Base-by-base conservation (phyloP, 2,797 vertebrate species). In the Loriculus beryllinus region DNA sequence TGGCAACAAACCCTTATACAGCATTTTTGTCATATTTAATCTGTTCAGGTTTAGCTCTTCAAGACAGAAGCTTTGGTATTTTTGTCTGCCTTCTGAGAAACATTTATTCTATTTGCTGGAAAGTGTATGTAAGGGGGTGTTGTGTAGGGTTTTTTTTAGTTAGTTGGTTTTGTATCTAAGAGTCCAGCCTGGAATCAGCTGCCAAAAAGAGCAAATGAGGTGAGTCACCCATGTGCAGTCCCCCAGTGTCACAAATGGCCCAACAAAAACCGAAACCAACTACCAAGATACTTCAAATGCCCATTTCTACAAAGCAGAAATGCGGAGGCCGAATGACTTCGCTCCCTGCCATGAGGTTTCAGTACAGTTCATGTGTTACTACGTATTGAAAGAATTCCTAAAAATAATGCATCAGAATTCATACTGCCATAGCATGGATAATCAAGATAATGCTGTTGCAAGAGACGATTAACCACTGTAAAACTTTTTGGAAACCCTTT, bases 371-470 rank as follows among this genome's bases (percentile, higher is more conserved):
- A 49, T 82, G 56, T 70, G 56, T 88, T 90, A 93, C 87, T 28
- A 6, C 68, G 37, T 83, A 94, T 94, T 94, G 80, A 94, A 92
- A 95, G 77, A 84, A 96, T 86, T 96, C 94, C 94, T 92, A 82
- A 93, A 95, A 95, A 91, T 84, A 94, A 70, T 42, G 77, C 60
- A 78, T 91, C 82, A 84, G 80, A 90, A 90, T 79, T 90, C 87
- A 79, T 86, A 86, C 60, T 93, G 70, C 71, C 75, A 62, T 96
- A 91, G 82, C 91, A 92, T 92, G 88, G 67, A 88, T 91, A 97
- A 96, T 95, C 80, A 86, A 72, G 87, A 79, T 92, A 95, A 96
- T 95, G 33, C 87, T 82, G 85, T 84, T 94, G 89, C 87, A 90
- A 93, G 85, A 92, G 64, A 86, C 76, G 80, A 90, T 94, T 96